Evolutionary conservation across 2,888 invertebrate species (phyloP), one percentile per base, ranked within the genome.

Genomic region (Drosophila emarginata): DNA sequence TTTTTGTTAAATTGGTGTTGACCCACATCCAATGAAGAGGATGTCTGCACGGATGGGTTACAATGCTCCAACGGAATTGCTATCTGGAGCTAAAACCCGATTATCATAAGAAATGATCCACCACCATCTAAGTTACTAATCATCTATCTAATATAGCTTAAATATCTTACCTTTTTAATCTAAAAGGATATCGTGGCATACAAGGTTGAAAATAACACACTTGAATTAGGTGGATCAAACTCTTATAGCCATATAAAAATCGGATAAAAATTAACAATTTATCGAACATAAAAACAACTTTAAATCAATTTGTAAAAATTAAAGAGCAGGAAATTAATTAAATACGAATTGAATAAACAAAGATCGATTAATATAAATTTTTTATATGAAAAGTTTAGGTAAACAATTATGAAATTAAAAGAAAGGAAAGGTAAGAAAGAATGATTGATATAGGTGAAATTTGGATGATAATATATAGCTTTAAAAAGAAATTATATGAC

Each of bases 1-100:
- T 36, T 68, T 69, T 2, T 79, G 78, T 63, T 65, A 64, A 39
- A 56, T 61, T 7, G 56, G 60, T 45, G 51, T 23, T 1, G 63
- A 9, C 61, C n/a, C 61, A 67, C 12, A n/a, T 9, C 11, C 2
- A 18, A 70, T 56, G 56, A 6, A 12, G 64, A 61, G 23, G 51
- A 61, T 15, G 23, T 39, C 11, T 45, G 61, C 52, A 12, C 28
- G 56, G 36, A 26, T 5, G 23, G 23, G 9, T 26, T 71, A 11
- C 28, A n/a, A 12, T 70, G 69, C 15, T 15, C 7, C 4, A 7
- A n/a, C 4, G 15, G 15, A 15, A 18, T 3, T 56, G 56, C 56
- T 7, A 36, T 0, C 12, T 18, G 7, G 37, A 37, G 2, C 21
- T 56, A 32, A 32, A 32, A 32, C 11, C 32, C 32, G 14, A 6